A percentile compares a stretch with the other conserved stretches of the same genome.
phyloP scores from a whole-genome alignment of 2,888 invertebrate species.

The Scaptomyza cyrtandrae region DNA sequence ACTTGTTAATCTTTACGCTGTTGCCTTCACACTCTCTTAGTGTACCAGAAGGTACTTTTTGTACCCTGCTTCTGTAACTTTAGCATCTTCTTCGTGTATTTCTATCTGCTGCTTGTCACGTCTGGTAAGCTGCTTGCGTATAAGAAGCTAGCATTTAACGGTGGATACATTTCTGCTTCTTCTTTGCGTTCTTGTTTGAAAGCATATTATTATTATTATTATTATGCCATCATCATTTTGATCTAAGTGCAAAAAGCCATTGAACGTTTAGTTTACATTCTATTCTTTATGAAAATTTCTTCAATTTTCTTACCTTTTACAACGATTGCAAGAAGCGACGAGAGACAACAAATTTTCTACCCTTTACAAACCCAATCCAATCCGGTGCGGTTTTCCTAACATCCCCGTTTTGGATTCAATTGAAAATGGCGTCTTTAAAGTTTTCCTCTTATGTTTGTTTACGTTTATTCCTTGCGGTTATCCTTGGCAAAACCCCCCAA shows the following conservation, averaged over 20 bases:
- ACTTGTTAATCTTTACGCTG: constrained; percentile 80
- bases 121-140: constrained; percentile 38
- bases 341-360: constrained; percentile 2
- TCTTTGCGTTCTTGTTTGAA: background rate
- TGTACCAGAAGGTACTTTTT: constrained; percentile 21
- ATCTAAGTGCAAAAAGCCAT: constrained; percentile 67
- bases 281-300: constrained; percentile 3
- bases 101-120: constrained; percentile 31
- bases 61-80: background rate
- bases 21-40: constrained; percentile 50
- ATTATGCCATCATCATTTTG: constrained; percentile 38
- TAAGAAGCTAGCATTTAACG: constrained; percentile 46
- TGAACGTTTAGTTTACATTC: constrained; percentile 46
- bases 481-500: constrained; percentile 26
- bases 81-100: background rate
- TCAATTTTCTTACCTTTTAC: constrained; percentile 8
- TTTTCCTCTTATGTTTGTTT: constrained; percentile 7
- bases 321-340: too few species aligned
- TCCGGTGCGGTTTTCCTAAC: background rate
- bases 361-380: background rate
- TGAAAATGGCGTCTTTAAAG: constrained; percentile 18
- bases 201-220: constrained; percentile 21
- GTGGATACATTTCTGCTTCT: constrained; percentile 35
- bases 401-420: constrained; percentile 11
- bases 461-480: constrained; percentile 22